Percentiles rank a stretch among this genome's conserved stretches.
phyloP scores from a whole-genome alignment of 2,113 vertebrate genomes.

The Corynorhinus townsendii region DNA sequence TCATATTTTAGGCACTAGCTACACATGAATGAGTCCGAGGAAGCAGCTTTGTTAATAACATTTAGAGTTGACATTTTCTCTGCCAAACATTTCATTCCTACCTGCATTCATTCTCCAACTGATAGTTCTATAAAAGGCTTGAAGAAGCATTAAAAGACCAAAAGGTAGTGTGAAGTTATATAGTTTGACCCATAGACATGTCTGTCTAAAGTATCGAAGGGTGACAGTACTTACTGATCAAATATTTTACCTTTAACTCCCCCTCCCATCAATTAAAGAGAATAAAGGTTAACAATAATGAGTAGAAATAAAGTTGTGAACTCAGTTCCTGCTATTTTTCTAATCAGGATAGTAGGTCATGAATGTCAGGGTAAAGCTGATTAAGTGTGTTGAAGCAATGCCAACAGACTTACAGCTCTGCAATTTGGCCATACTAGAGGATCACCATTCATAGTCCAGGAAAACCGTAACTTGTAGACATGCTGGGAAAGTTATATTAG shows the following conservation, averaged over 20 bases:
- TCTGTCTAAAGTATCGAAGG: constrained; percentile 28
- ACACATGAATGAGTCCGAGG: not conserved
- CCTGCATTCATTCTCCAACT: constrained; percentile 3
- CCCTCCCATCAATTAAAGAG: not conserved
- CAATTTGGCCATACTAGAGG: not conserved
- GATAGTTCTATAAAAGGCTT: constrained; percentile 51
- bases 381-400: not conserved
- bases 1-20: not conserved
- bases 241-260: constrained; percentile 22
- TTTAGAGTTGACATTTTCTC: constrained; percentile 55
- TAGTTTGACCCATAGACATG: constrained; percentile 2
- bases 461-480: not conserved
- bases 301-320: not conserved
- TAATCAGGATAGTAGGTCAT: not conserved
- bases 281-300: not conserved
- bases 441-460: not conserved
- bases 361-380: not conserved
- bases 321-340: not conserved
- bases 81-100: not conserved
- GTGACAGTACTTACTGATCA: constrained; percentile 37
- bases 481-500: not conserved
- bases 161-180: constrained; percentile 47
- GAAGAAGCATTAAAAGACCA: constrained; percentile 2
- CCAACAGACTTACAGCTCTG: not conserved
- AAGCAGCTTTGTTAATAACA: constrained; percentile 29